These are phyloP conservation scores for Seira sanloemensis DNA, from an alignment of 2,888 invertebrate species.

Conservation along the genomic window DNA sequence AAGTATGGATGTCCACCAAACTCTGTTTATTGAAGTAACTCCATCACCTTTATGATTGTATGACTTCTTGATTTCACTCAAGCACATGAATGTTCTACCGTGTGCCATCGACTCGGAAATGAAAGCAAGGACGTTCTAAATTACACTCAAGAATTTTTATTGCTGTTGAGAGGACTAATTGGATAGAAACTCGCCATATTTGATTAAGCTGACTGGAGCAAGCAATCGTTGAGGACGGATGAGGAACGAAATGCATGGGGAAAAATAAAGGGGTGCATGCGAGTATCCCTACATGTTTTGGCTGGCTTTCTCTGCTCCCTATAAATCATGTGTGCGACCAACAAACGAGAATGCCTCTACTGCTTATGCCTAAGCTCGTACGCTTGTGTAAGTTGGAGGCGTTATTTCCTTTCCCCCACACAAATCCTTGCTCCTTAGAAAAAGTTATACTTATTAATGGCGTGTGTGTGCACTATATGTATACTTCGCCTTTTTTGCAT, in stretches of 20 bases:
- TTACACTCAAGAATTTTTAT: background rate
- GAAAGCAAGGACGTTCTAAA: background rate
- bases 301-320: background rate
- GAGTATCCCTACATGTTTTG: conserved; percentile 3
- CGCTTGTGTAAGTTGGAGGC: background rate
- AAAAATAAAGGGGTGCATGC: background rate
- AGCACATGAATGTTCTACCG: too few species aligned
- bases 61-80: too few species aligned
- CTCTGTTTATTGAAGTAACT: too few species aligned
- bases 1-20: too few species aligned
- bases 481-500: background rate
- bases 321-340: background rate
- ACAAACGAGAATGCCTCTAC: background rate
- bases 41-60: background rate
- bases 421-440: background rate
- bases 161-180: background rate
- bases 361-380: background rate
- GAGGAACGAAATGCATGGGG: background rate
- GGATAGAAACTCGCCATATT: background rate
- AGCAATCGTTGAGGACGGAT: background rate
- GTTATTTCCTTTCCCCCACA: background rate
- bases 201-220: background rate
- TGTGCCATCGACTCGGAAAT: too few species aligned
- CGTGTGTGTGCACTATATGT: background rate
- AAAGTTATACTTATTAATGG: background rate